Evolutionary conservation across 2,888 invertebrate genomes (phyloP), one percentile per base, ranked within the genome.

Genomic region (Elegia similella): DNA sequence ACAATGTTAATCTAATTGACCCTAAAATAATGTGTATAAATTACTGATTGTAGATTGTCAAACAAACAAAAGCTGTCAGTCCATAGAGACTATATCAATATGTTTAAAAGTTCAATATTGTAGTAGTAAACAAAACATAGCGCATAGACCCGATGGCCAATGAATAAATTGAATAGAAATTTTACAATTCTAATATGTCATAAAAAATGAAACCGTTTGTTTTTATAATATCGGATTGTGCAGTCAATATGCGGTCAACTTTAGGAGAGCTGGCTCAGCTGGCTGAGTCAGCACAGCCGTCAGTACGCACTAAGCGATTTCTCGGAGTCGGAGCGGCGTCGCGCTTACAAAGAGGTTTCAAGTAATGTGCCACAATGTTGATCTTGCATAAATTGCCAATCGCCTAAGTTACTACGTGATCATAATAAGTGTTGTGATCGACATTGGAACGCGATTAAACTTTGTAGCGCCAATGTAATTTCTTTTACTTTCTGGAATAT

Each of bases 221-320:
- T 38, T 2, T 38, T 2, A 38, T 10, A 3, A 8, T 3, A 38
- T 12, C 38, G 10, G 38, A 38, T 10, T 23, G 6, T 17, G 1
- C 23, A 46, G 12, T 46, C 46, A 46, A 23, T 46, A 46, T 23
- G 12, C 46, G 23, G 23, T 46, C 46, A 46, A 23, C 46, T 23
- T 46, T 46, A 46, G 23, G 12, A 73, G 75, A 75, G 78, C 23
- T 23, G 23, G 23, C 23, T 23, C 80, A 76, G 78, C 80, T 78
- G 78, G 79, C 81, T 78, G 78, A 81, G 73, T 72, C 71, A 68
- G 67, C 69, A 61, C 65, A 60, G 62, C 58, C 65, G 55, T 55
- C 56, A 38, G 30, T 57, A 46, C 57, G 55, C 58, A 55, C 59
- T 53, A 57, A 60, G 57, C 59, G 61, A 61, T 61, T 63, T 63